Conservation (phyloP, 2,113 vertebrate species). For the Cryptotis parvus region DNA sequence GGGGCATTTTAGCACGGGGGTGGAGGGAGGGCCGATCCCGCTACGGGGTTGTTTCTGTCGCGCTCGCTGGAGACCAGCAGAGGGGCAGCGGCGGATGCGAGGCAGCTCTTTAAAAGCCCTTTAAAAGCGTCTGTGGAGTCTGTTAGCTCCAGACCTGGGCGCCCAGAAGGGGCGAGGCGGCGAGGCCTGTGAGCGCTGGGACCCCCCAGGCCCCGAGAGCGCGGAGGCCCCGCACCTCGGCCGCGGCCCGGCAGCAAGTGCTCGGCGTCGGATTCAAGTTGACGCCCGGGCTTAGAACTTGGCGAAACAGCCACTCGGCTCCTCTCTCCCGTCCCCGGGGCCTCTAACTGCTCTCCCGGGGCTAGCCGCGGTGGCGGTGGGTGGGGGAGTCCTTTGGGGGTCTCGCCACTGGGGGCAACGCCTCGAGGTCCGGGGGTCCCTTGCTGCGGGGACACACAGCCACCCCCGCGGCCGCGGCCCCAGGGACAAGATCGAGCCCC, state of each 20-base stretch:
- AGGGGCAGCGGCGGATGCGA: neutral
- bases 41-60: neutral
- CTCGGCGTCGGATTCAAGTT: too few species aligned
- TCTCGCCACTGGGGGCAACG: too few species aligned
- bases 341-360: neutral
- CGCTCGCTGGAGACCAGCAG: neutral
- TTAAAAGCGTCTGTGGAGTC: constrained; percentile 42
- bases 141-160: neutral
- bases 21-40: too few species aligned
- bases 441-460: neutral
- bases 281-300: neutral
- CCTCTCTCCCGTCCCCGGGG: neutral
- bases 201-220: too few species aligned
- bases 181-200: too few species aligned
- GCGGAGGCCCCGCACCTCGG: too few species aligned
- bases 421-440: too few species aligned
- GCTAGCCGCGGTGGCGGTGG: too few species aligned
- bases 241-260: too few species aligned
- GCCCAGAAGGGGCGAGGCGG: neutral
- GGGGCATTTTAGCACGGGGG: neutral
- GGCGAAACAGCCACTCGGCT: neutral
- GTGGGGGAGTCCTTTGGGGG: too few species aligned
- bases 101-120: neutral
- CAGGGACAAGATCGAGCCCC: neutral
- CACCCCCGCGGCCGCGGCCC: too few species aligned